phyloP scores from a whole-genome alignment of 2,797 vertebrate species.

The Lacerta viridis region DNA sequence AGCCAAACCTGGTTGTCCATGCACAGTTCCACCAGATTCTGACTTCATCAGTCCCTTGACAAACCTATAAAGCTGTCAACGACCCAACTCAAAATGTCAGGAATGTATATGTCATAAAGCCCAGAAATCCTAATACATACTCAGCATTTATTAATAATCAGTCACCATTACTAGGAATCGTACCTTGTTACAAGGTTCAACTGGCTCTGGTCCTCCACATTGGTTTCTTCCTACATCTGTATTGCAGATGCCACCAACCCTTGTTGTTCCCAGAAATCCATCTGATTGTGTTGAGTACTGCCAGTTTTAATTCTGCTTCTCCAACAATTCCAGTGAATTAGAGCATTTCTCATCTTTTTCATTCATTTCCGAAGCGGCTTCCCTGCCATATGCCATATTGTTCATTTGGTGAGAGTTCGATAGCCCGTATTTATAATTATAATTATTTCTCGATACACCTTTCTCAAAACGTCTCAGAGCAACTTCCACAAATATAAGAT shows the following conservation, averaged over 20 bases:
- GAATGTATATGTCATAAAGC: too few species aligned
- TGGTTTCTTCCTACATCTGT: conserved; percentile 8
- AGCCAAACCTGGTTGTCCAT: not conserved
- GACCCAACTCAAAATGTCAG: too few species aligned
- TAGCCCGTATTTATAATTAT: not conserved
- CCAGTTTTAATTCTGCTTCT: not conserved
- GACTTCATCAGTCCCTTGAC: too few species aligned
- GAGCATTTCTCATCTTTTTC: not conserved
- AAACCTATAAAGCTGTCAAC: too few species aligned
- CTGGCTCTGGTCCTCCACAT: not conserved
- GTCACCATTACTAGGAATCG: too few species aligned
- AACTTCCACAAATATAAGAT: too few species aligned
- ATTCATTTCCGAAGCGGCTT: conserved; percentile 5
- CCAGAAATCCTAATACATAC: too few species aligned
- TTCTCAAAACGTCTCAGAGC: too few species aligned
- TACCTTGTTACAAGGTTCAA: too few species aligned
- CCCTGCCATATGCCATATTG: not conserved
- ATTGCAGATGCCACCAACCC: conserved; percentile 6
- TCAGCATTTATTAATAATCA: too few species aligned
- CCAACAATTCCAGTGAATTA: not conserved
- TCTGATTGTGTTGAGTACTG: not conserved
- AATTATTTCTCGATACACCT: too few species aligned
- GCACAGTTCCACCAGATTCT: not conserved
- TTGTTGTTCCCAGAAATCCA: not conserved
- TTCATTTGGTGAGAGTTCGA: not conserved